These are phyloP conservation scores for Diachasma alloeum DNA, from an alignment of 1,140 invertebrate genomes.

Conservation along the genomic window DNA sequence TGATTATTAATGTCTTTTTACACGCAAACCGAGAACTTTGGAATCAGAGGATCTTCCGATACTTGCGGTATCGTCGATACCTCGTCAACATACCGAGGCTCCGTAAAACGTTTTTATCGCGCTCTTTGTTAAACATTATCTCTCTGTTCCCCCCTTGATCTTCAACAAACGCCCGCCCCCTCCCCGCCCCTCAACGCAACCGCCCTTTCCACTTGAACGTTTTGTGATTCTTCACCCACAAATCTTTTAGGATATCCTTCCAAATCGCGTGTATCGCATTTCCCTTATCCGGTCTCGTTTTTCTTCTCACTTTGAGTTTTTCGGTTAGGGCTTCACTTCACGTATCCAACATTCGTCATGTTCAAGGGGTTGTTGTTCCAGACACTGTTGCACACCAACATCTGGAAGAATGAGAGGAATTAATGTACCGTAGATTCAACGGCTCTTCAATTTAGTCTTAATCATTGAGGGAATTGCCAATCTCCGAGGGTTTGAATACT, in stretches of 20 bases:
- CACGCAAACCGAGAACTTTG: neutral
- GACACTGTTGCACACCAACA: neutral
- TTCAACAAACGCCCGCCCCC: neutral
- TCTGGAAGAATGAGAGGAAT: neutral
- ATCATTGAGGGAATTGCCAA: neutral
- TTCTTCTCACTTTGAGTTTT: neutral
- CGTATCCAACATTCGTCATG: neutral
- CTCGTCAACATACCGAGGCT: constrained; percentile 15
- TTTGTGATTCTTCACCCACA: neutral
- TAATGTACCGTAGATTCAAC: no score
- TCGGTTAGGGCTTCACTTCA: neutral
- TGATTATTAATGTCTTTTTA: neutral
- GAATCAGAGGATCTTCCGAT: constrained; percentile 24
- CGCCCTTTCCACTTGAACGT: neutral
- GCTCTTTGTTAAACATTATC: constrained; percentile 10
- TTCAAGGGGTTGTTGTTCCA: neutral
- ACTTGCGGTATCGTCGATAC: constrained; percentile 20
- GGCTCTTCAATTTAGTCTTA: neutral
- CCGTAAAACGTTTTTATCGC: constrained; percentile 9
- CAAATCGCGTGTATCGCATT: constrained; percentile 15
- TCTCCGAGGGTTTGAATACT: neutral
- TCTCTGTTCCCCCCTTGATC: neutral
- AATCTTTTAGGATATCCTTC: constrained; percentile 8
- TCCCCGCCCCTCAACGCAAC: neutral
- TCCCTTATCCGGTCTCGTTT: neutral